Base-by-base conservation (phyloP, 2,888 invertebrate genomes). In the Acronicta alni region DNA sequence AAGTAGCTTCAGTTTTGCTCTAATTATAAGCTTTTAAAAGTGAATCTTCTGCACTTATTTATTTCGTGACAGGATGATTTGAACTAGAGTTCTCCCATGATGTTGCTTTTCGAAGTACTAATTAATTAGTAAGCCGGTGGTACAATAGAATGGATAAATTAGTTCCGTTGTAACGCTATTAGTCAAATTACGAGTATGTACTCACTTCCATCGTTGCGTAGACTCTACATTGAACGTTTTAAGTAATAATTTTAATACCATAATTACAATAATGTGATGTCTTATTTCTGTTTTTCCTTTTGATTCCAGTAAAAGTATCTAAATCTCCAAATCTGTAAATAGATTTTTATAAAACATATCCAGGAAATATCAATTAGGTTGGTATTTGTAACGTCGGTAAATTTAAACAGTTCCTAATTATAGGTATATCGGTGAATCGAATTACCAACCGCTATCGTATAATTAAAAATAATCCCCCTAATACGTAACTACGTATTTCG, bases 81-180 rank as follows among this genome's bases (percentile, higher is more conserved):
- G 2, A 58, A 58, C 15, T 43, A 8, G 26, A 48, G 37, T 67
- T 73, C 63, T 76, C 72, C 63, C 65, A 70, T 63, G 68, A 47
- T 37, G 43, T 26, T 41, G 17, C 48, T 26, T 57, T 68, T 59
- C 44, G 54, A 72, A 75, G 39, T 51, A 18, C 53, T 45, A 67
- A 55, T 58, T 62, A 64, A 56, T 59, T 39, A 60, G 38, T 43
- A 30, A 43, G 32, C 12, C 51, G 14, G 15, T 45, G 32, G 32
- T 49, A 53, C 54, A 54, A 45, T 12, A 30, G 38, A 48, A 30
- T 53, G 9, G 12, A 47, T 38, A 26, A 10, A 56, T 56, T 47
- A 52, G 18, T 57, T 52, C 32, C 17, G 26, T 44, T 18, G 37
- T 26, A 30, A 30, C 7, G 12, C 20, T 38, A 57, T 52, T 45